Conservation (phyloP, 2,797 vertebrate genomes). For the Hippocampus kuda region DNA sequence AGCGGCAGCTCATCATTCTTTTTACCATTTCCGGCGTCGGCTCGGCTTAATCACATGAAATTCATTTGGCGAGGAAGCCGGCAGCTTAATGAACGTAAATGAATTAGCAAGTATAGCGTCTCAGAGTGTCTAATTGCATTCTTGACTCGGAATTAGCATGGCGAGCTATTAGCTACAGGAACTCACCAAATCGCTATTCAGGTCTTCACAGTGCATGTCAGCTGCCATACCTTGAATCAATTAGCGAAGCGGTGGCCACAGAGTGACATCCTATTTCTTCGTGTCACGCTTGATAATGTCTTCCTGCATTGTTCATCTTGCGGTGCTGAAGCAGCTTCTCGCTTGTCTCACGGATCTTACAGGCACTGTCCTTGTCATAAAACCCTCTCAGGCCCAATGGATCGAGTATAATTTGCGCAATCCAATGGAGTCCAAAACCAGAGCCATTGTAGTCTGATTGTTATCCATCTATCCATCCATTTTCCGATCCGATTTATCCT, state of each 20-base stretch:
- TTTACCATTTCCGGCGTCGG: conserved; percentile 20
- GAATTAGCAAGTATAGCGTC: conserved; percentile 27
- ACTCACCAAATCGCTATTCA: conserved; percentile 30
- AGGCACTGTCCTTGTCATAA: conserved; percentile 26
- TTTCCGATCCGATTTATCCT: no score
- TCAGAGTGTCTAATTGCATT: conserved; percentile 48
- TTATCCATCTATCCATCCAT: no score
- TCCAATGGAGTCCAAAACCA: background rate
- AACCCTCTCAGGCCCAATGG: conserved; percentile 15
- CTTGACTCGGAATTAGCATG: conserved; percentile 41
- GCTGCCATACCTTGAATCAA: conserved; percentile 57
- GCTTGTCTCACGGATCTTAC: conserved; percentile 44
- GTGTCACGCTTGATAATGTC: conserved; percentile 62
- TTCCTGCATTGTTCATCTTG: conserved; percentile 36
- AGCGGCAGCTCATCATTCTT: conserved; percentile 17
- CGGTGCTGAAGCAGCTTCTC: conserved; percentile 34
- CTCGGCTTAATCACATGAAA: conserved; percentile 38
- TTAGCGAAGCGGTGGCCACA: conserved; percentile 54
- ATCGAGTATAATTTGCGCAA: background rate
- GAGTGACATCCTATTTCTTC: conserved; percentile 61
- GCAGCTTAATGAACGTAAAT: conserved; percentile 22
- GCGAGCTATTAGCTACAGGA: conserved; percentile 28
- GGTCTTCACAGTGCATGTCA: conserved; percentile 46
- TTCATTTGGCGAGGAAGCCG: conserved; percentile 22
- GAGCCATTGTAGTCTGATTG: no score